A percentile compares a stretch with the other conserved stretches of the same genome.
phyloP scores from a whole-genome alignment of 2,888 invertebrate species.

The Marronus borbonicus region DNA sequence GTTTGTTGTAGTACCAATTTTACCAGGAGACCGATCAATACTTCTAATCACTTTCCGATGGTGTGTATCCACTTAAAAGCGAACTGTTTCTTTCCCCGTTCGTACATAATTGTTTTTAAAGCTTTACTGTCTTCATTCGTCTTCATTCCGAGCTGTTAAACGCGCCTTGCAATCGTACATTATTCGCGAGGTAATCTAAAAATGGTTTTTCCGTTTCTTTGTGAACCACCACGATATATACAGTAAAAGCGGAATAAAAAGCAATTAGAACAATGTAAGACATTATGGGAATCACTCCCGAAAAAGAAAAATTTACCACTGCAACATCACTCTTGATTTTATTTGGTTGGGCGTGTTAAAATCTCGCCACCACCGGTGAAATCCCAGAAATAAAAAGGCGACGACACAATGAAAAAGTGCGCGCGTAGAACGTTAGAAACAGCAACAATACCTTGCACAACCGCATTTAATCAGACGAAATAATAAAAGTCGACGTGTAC shows the following conservation, averaged over 20 bases:
- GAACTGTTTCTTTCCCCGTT: not conserved
- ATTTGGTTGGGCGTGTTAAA: conserved; percentile 32
- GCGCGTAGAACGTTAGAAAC: conserved; percentile 30
- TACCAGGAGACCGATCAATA: not conserved
- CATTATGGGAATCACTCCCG: conserved; percentile 11
- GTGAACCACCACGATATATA: not conserved
- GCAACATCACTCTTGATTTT: conserved; percentile 44
- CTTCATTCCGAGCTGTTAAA: conserved; percentile 36
- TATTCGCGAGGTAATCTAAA: conserved; percentile 31
- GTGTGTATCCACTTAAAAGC: not conserved
- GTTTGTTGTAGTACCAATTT: not conserved
- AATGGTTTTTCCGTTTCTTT: conserved; percentile 14
- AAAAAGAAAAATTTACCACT: conserved; percentile 32
- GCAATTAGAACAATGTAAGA: conserved; percentile 39
- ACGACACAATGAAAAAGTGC: conserved; percentile 35
- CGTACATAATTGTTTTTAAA: conserved; percentile 11
- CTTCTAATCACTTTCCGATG: conserved; percentile 6
- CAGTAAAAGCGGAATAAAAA: conserved; percentile 22
- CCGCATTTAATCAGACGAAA: conserved; percentile 63
- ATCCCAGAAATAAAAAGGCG: conserved; percentile 9
- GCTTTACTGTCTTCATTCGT: conserved; percentile 30
- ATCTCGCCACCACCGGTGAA: not conserved
- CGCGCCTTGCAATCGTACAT: conserved; percentile 22
- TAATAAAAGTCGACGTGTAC: conserved; percentile 60
- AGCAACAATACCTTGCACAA: conserved; percentile 46